Base-by-base conservation (phyloP, 1,140 invertebrate genomes). In the Spodoptera litura region DNA sequence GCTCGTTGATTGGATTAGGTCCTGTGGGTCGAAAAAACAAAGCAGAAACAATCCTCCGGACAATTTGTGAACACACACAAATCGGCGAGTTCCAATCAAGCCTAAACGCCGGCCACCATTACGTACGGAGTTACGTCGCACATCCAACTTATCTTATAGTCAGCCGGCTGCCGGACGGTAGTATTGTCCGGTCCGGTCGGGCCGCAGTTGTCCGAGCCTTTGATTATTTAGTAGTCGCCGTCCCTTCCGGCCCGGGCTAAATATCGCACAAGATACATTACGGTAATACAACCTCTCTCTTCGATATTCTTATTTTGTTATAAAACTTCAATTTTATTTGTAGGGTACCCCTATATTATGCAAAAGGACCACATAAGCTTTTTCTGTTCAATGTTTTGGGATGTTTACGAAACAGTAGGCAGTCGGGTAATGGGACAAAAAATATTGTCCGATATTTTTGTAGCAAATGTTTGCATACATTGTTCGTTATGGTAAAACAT, bases 221-320 rank as follows among this genome's bases (percentile, higher is more conserved):
- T 5, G 52, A 71, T 71, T 71, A 71, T 71, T 71, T 71, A 71
- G 68, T 56, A 38, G 68, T 68, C 64, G 20, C 4, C 20, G 64
- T 55, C 68, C 68, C 68, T 56, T 71, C 68, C 68, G 52, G 25
- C 13, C 13, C 52, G 31, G 13, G 31, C 51, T 71, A 56, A 68
- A 55, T 56, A 71, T 71, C 68, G 35, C 68, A 71, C 68, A 38
- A 68, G 49, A 52, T 68, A 68, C 64, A 52, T 68, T 13, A 10
- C 44, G 44, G 51, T 71, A 56, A 55, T 55, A 71, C 52, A 15
- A n/a, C 51, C 52, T 38, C 15, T 56, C 52, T 56, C 68, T 52
- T 68, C 52, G 27, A 71, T 71, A 71, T 71, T 55, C 68, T 35
- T 71, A 71, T 71, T 68, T 68, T 13, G 64, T 68, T 53, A 68